Evolutionary conservation across 1,140 invertebrate species (phyloP).

Genomic region (Brachystomella parvula): DNA sequence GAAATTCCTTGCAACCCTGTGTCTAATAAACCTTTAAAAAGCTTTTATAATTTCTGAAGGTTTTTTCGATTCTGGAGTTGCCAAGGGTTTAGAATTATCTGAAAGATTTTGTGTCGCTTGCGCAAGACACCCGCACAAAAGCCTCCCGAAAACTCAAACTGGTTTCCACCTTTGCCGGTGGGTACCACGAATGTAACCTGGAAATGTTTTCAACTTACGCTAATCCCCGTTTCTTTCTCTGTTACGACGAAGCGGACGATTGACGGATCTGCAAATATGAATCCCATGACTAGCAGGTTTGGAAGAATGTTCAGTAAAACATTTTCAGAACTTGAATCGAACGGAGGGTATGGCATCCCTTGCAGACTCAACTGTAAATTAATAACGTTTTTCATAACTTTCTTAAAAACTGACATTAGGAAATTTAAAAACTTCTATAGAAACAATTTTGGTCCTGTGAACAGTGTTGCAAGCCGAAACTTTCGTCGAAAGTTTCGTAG

Average conservation of each 20-base stretch:
- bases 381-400: neutral
- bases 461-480: neutral
- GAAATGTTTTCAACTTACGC: slow-evolving; percentile 18
- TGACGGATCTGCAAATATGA: slow-evolving; percentile 36
- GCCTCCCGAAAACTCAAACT: too few species aligned
- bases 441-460: neutral
- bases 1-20: too few species aligned
- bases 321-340: slow-evolving; percentile 17
- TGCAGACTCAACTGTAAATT: slow-evolving; percentile 21
- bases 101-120: too few species aligned
- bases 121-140: too few species aligned
- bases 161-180: too few species aligned
- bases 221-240: slow-evolving; percentile 36
- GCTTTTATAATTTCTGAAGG: too few species aligned
- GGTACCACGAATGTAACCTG: neutral
- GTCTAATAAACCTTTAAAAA: too few species aligned
- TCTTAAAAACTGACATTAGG: neutral
- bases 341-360: slow-evolving; percentile 35
- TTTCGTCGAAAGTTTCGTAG: too few species aligned
- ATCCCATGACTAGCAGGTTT: slow-evolving; percentile 22
- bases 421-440: neutral
- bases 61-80: too few species aligned
- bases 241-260: slow-evolving; percentile 29
- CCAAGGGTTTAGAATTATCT: too few species aligned
- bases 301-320: slow-evolving; percentile 26